These are phyloP conservation scores for rabbit (Oryctolagus cuniculus) DNA, from an alignment of 2,113 vertebrate genomes.

Conservation along the genomic window mOryCun1.1 NC_091435.1:25220001-25220500, in stretches of 20 bases:
- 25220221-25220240: not conserved
- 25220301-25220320: not conserved
- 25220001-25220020: not conserved
- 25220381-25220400: not conserved
- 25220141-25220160: not conserved
- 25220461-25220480: not conserved
- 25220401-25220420: not conserved
- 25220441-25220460: not conserved
- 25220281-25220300: not conserved
- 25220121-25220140: not conserved
- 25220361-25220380: not conserved
- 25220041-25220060: not conserved
- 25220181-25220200: not conserved
- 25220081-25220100: not conserved
- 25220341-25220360: not conserved
- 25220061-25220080: not conserved
- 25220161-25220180: not conserved
- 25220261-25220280: slow-evolving; percentile 18
- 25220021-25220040: not conserved
- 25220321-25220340: not conserved
- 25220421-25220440: not conserved
- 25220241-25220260: not conserved
- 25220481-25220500: not conserved
- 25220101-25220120: not conserved
- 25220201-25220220: not conserved